These are phyloP conservation scores for Sandelia bainsii DNA, from an alignment of 2,797 vertebrate genomes.

Conservation along the genomic window DNA sequence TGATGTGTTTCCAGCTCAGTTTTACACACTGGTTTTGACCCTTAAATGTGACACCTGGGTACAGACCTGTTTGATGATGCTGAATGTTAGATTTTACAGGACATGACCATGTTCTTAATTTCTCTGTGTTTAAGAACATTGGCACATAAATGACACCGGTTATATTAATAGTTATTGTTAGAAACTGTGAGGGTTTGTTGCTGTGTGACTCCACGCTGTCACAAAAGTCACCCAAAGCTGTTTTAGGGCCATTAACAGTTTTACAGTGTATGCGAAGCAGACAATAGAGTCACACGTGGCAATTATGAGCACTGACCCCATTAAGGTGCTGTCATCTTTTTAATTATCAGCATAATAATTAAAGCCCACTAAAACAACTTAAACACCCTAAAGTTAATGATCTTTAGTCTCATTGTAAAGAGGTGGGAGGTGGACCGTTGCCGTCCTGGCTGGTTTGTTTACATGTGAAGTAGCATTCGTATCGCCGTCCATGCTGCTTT, in stretches of 20 bases:
- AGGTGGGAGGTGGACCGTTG: constrained; percentile 10
- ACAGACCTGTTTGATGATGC: constrained; percentile 11
- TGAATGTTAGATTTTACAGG: no score
- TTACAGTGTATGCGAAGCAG: constrained; percentile 50
- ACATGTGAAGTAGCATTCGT: constrained; percentile 54
- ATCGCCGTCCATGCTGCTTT: constrained; percentile 46
- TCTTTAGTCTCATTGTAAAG: constrained; percentile 30
- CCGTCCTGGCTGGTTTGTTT: constrained; percentile 63
- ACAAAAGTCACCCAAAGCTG: constrained; percentile 22
- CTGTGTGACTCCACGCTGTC: background rate
- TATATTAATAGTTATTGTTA: no score
- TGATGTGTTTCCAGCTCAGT: constrained; percentile 16
- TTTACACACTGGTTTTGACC: constrained; percentile 17
- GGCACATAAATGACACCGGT: no score
- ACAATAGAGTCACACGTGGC: constrained; percentile 61
- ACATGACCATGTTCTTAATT: no score
- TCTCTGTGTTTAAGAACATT: no score
- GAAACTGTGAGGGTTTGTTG: background rate
- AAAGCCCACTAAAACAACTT: constrained; percentile 50
- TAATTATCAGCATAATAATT: constrained; percentile 69
- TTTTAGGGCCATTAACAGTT: constrained; percentile 52
- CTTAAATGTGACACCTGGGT: constrained; percentile 3
- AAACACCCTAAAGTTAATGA: constrained; percentile 40
- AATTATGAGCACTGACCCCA: constrained; percentile 70
- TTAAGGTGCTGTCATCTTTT: constrained; percentile 66